Evolutionary conservation across 2,113 vertebrate species (phyloP).

Genomic region (Perca fluviatilis): DNA sequence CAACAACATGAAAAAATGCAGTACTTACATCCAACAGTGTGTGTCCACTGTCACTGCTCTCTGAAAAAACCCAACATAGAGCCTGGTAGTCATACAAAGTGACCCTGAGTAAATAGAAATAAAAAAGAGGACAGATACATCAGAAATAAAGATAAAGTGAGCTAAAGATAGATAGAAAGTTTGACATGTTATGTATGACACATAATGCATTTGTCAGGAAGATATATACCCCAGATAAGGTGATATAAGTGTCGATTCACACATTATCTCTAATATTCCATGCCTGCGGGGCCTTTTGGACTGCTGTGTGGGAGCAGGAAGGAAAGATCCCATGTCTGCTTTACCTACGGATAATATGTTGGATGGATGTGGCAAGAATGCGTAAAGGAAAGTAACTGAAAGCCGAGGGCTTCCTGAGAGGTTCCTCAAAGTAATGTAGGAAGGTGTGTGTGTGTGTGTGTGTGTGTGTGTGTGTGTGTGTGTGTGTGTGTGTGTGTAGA

Average conservation of each 20-base stretch:
- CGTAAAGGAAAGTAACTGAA: slow-evolving; percentile 63
- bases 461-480: slow-evolving; percentile 52
- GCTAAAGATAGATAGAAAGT: slow-evolving; percentile 36
- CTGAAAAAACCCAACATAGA: slow-evolving; percentile 93
- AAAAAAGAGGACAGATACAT: not conserved
- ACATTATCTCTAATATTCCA: slow-evolving; percentile 25
- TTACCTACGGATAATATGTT: slow-evolving; percentile 61
- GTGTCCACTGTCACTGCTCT: slow-evolving; percentile 93
- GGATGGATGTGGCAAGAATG: slow-evolving; percentile 61
- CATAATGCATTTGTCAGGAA: slow-evolving; percentile 2
- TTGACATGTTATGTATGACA: slow-evolving; percentile 13
- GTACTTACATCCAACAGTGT: slow-evolving; percentile 94
- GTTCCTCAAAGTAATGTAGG: slow-evolving; percentile 67
- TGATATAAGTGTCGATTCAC: slow-evolving; percentile 41
- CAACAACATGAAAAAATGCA: not conserved
- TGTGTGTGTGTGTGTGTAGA: slow-evolving; percentile 55
- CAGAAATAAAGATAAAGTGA: slow-evolving; percentile 40
- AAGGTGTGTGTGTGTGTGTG: slow-evolving; percentile 56
- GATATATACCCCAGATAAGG: slow-evolving; percentile 2
- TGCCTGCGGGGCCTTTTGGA: slow-evolving; percentile 38
- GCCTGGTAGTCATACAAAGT: slow-evolving; percentile 98
- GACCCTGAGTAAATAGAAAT: slow-evolving; percentile 84
- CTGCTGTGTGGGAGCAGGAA: slow-evolving; percentile 56
- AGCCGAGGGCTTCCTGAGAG: slow-evolving; percentile 66
- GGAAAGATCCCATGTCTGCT: slow-evolving; percentile 57